Base-by-base conservation (phyloP, 1,140 invertebrate genomes). In the Bombus confusus region DNA sequence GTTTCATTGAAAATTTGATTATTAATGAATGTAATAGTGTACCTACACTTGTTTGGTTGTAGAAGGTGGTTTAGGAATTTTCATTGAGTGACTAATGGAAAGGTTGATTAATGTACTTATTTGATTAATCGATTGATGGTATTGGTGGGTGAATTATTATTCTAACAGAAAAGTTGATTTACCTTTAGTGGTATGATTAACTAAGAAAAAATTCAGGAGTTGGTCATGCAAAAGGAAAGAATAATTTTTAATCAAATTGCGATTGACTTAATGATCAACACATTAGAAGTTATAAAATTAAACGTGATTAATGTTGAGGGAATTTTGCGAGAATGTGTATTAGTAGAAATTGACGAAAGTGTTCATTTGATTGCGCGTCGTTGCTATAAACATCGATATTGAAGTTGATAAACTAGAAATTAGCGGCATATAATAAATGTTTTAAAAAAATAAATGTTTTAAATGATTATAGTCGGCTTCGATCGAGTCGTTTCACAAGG, bases 371-470 rank as follows among this genome's bases (percentile, higher is more conserved):
- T 12, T 13, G 28, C 28, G 1, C 12, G 1, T 59, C 3, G 28
- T 28, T 59, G 10, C 3, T 59, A 28, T 1, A 18, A 76, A 9
- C 3, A 28, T 28, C 57, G 47, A 3, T 25, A 59, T 34, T 41
- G 15, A 72, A n/a, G 12, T 41, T 59, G 37, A 34, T 15, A 10
- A 43, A 43, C 22, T 18, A 47, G 3, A 4, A 79, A 79, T 34
- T 34, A 52, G 5, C 37, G 25, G 25, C 2, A 37, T 12, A 37
- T 1, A 52, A 72, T 71, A 37, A 72, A 72, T 79, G 5, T 79
- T 71, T 62, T 3, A 47, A 84, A 37, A 52, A 52, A 52, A 79
- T 71, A 37, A 84, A 79, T 62, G 18, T 79, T 62, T 72, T 25
- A 59, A 84, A 37, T 8, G 22, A 31, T 1, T 68, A 62, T 9